These are phyloP conservation scores for Drosophila mimica DNA, from an alignment of 2,888 invertebrate species.

Conservation along the genomic window DNA sequence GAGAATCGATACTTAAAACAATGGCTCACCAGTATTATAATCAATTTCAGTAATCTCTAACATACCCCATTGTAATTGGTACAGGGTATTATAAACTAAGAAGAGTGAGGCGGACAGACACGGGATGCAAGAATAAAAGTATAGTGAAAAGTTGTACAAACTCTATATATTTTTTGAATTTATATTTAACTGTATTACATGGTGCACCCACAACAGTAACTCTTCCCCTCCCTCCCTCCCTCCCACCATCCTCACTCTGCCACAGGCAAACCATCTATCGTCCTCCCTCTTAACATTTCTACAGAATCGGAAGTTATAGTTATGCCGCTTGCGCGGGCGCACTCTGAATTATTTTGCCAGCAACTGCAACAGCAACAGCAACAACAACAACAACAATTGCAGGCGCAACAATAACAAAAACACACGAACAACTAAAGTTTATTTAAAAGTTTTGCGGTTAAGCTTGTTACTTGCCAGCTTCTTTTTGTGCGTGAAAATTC, in stretches of 20 bases:
- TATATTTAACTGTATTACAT: slow-evolving; percentile 75
- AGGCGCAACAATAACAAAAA: slow-evolving; percentile 22
- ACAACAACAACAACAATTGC: neutral
- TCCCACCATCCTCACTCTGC: fast-evolving
- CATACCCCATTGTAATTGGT: neutral
- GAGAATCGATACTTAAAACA: neutral
- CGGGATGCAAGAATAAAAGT: slow-evolving; percentile 29
- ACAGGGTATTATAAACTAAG: slow-evolving; percentile 8
- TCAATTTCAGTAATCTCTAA: neutral
- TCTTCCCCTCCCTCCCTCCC: neutral
- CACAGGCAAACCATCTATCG: neutral
- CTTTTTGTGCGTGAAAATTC: slow-evolving; percentile 59
- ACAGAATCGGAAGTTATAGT: slow-evolving; percentile 80
- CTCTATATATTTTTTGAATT: slow-evolving; percentile 63
- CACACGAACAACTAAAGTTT: slow-evolving; percentile 66
- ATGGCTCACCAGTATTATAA: neutral
- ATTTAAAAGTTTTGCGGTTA: slow-evolving; percentile 78
- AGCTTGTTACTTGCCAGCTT: slow-evolving; percentile 78
- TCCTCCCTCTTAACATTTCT: neutral
- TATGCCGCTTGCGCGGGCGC: slow-evolving; percentile 71
- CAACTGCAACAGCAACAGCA: slow-evolving; percentile 27
- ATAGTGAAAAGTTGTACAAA: slow-evolving; percentile 58
- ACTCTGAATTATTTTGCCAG: slow-evolving; percentile 60
- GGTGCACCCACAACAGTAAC: slow-evolving; percentile 46
- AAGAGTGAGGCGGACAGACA: slow-evolving; percentile 9